Evolutionary conservation across 2,888 invertebrate species (phyloP).

Genomic region (Thalpophila matura): DNA sequence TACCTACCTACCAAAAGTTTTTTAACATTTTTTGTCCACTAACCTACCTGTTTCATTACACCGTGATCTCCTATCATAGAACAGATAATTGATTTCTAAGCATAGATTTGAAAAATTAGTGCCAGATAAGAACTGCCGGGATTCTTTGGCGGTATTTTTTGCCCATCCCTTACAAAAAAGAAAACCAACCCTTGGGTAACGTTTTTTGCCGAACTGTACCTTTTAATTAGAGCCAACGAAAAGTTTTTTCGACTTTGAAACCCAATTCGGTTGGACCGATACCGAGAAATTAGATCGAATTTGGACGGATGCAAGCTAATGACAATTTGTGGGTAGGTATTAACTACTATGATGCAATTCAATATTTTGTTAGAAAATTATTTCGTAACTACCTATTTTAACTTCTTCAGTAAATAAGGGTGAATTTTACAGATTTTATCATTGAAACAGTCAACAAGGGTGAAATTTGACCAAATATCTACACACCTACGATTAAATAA

Average conservation of each 20-base stretch:
- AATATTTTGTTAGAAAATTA: background rate
- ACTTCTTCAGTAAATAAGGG: background rate
- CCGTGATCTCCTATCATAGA: slow-evolving; percentile 56
- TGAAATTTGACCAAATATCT: background rate
- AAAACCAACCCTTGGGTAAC: slow-evolving; percentile 79
- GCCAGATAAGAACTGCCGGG: slow-evolving; percentile 75
- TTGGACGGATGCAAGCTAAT: slow-evolving; percentile 33
- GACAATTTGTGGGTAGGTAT: slow-evolving; percentile 33
- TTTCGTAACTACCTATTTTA: too few relatives aligned
- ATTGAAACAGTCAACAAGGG: too few relatives aligned
- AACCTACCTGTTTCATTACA: slow-evolving; percentile 57
- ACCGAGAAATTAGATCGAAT: slow-evolving; percentile 57
- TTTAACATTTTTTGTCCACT: slow-evolving; percentile 21
- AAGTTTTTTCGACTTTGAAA: slow-evolving; percentile 63
- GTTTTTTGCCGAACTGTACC: slow-evolving; percentile 83
- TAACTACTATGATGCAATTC: background rate
- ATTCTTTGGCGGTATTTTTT: slow-evolving; percentile 87
- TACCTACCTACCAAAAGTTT: slow-evolving; percentile 23
- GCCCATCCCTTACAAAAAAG: slow-evolving; percentile 77
- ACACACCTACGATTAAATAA: background rate
- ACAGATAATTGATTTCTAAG: slow-evolving; percentile 76
- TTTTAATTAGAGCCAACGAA: slow-evolving; percentile 84
- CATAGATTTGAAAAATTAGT: slow-evolving; percentile 78
- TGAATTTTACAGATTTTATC: too few relatives aligned
- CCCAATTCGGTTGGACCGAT: slow-evolving; percentile 49